Evolutionary conservation across 2,797 vertebrate species (phyloP), one percentile per base, ranked within the genome.

Genomic region (Alcedo quadribrachys): DNA sequence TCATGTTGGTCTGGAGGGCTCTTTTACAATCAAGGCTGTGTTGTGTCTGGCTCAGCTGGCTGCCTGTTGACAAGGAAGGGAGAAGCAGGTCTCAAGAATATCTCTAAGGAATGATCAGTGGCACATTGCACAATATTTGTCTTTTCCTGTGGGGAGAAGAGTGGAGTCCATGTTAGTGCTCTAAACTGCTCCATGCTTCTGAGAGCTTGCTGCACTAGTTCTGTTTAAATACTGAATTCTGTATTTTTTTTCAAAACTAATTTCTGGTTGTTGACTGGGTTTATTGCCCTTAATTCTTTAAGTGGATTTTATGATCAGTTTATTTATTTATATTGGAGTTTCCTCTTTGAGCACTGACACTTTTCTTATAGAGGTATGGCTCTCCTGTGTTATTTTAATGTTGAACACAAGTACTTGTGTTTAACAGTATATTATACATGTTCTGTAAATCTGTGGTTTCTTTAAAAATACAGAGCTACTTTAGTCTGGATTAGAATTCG

Each of bases 301-400:
- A 85, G 37, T 63, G 78, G 40, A 42, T 71, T 88, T 91, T 75
- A 55, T 75, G 28, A 85, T 93, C 46, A 15, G 11, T 77, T 84
- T 91, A 84, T 94, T 93, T 96, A 96, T 96, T 94, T 93, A 54
- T 87, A 30, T 81, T 88, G 83, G 78, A 79, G 86, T 86, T 91
- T 93, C 33, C 48, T 93, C 58, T 82, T 78, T 60, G 86, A 93
- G 90, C 94, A 95, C 92, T 93, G 94, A 95, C 93, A 93, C 94
- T 94, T 96, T 96, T 92, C 85, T 73, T 93, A 25, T 46, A 75
- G 88, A 82, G 40, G 14, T 82, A 42, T 91, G 65, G 60, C 61
- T 90, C 51, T 93, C 32, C 21, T 37, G 48, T 30, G 32, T 77
- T 96, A 30, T 74, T 82, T 77, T 75, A 75, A 22, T 76, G 60